Evolutionary conservation across 2,888 invertebrate species (phyloP).

Genomic region (Cryptus armator): DNA sequence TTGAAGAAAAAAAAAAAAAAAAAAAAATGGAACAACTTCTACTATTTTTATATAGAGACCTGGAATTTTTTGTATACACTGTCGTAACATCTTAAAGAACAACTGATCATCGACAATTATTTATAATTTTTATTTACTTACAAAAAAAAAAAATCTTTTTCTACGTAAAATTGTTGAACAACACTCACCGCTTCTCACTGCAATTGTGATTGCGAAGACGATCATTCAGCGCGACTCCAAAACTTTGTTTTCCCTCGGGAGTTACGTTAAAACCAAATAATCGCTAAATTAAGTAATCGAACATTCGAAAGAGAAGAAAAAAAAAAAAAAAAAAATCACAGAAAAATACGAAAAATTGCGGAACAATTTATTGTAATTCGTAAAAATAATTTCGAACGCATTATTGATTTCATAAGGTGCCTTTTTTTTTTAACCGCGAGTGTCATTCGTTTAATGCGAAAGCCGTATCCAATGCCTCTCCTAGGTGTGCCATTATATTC

Average conservation of each 20-base stretch:
- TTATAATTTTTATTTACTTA: conserved; percentile 1
- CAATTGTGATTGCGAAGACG: neutral
- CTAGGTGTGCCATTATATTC: conserved; percentile 75
- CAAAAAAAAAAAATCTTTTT: neutral
- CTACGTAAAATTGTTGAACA: too few species aligned
- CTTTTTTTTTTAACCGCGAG: conserved; percentile 51
- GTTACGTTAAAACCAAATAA: conserved; percentile 46
- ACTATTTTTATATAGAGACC: too few species aligned
- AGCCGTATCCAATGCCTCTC: conserved; percentile 66
- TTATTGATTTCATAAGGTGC: conserved; percentile 66
- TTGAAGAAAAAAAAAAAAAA: too few species aligned
- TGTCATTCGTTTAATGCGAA: conserved; percentile 54
- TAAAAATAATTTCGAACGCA: conserved; percentile 36
- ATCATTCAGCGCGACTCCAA: neutral
- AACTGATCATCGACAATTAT: neutral
- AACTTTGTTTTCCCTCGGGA: conserved; percentile 3
- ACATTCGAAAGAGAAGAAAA: conserved; percentile 17
- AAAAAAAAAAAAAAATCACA: neutral
- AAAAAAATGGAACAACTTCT: too few species aligned
- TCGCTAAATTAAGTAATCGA: conserved; percentile 10
- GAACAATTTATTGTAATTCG: neutral
- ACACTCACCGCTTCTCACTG: too few species aligned
- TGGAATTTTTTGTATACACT: too few species aligned
- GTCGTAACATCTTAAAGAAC: neutral
- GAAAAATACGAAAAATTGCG: neutral